phyloP scores from a whole-genome alignment of 2,797 vertebrate genomes.

The Tokudaia muenninki region DNA sequence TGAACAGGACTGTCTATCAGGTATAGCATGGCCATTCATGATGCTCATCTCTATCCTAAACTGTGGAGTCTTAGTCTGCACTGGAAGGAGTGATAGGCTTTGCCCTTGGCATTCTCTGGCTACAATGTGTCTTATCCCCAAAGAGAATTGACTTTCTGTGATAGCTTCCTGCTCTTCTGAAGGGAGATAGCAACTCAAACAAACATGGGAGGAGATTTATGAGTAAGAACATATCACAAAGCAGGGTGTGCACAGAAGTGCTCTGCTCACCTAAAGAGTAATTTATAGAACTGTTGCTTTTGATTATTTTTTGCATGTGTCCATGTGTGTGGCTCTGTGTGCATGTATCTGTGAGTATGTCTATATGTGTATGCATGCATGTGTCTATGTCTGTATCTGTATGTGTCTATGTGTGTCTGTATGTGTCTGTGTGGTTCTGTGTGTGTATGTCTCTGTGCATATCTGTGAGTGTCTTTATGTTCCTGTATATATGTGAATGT shows the following conservation, averaged over 20 bases:
- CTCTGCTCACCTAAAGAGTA: not conserved
- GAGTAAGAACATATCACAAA: not conserved
- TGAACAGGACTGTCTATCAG: not conserved
- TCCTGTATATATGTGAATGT: not conserved
- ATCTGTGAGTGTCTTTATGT: not conserved
- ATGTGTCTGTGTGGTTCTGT: not conserved
- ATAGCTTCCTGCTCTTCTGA: not conserved
- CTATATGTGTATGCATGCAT: not conserved
- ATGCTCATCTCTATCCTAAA: not conserved
- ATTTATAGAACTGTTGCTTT: not conserved
- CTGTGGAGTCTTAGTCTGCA: not conserved
- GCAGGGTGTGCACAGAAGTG: not conserved
- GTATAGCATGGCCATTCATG: not conserved
- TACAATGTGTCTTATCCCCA: not conserved
- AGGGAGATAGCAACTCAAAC: not conserved
- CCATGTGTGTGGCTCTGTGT: not conserved
- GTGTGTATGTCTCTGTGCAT: not conserved
- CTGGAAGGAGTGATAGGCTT: not conserved
- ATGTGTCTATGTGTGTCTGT: not conserved
- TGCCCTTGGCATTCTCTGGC: not conserved
- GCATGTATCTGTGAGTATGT: not conserved
- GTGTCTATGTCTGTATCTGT: not conserved
- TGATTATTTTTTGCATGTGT: not conserved
- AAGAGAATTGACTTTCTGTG: not conserved
- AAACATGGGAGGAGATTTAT: not conserved